A percentile compares a stretch with the other conserved stretches of the same genome.
Evolutionary conservation across 1,140 invertebrate genomes (phyloP).

Genomic region (Scaptodrosophila lebanonensis): DNA sequence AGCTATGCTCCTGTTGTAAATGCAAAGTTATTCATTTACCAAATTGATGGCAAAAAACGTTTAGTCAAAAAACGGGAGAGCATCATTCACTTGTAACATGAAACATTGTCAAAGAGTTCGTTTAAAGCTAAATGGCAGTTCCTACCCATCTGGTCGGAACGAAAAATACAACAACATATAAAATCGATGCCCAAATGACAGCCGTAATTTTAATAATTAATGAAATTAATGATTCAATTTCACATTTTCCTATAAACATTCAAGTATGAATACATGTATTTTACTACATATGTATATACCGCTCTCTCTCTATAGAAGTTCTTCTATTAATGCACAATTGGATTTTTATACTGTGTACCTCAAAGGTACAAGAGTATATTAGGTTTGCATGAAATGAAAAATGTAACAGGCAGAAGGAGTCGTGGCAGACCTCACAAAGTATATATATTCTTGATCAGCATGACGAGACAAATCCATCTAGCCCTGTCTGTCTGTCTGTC

Average conservation of each 20-base stretch:
- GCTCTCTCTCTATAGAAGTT: too few species aligned
- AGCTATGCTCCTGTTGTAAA: constrained; percentile 65
- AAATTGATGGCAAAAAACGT: not conserved
- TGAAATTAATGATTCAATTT: constrained; percentile 76
- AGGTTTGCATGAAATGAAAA: too few species aligned
- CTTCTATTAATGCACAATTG: too few species aligned
- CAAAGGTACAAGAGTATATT: too few species aligned
- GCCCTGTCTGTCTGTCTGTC: too few species aligned
- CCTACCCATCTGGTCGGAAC: not conserved
- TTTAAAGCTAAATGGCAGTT: not conserved
- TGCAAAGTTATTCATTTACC: constrained; percentile 73
- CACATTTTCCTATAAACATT: constrained; percentile 74
- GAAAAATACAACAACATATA: constrained; percentile 37
- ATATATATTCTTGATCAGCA: too few species aligned
- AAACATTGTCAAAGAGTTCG: constrained; percentile 68
- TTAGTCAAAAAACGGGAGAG: constrained; percentile 34
- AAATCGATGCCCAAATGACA: constrained; percentile 74
- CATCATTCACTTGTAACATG: constrained; percentile 62
- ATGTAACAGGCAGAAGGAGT: too few species aligned
- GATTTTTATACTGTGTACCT: too few species aligned
- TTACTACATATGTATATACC: too few species aligned
- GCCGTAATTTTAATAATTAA: constrained; percentile 76
- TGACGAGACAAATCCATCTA: too few species aligned
- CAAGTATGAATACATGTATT: too few species aligned
- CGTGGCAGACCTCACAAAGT: too few species aligned